Percentiles rank a stretch among this genome's conserved stretches.
Evolutionary conservation across 2,797 vertebrate species (phyloP).

Genomic region (Aplochiton taeniatus): DNA sequence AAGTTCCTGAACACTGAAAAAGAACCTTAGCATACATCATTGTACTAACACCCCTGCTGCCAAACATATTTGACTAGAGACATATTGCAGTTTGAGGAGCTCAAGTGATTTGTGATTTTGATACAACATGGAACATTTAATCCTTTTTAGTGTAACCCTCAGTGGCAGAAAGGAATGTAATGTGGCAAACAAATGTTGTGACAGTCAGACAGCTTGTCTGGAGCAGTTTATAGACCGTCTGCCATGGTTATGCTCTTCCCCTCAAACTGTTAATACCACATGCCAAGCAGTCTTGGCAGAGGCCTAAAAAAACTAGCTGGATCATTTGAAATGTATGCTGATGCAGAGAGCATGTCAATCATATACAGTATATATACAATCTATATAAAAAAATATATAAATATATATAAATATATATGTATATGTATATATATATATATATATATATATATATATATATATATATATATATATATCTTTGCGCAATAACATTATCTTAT

Average conservation of each 20-base stretch:
- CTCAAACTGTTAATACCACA: constrained; percentile 24
- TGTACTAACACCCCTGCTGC: constrained; percentile 56
- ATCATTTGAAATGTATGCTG: too few relatives aligned
- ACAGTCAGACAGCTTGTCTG: constrained; percentile 76
- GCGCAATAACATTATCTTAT: too few relatives aligned
- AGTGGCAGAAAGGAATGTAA: constrained; percentile 74
- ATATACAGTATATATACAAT: too few relatives aligned
- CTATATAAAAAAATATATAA: too few relatives aligned
- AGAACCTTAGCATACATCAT: constrained; percentile 40
- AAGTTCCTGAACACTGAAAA: constrained; percentile 66
- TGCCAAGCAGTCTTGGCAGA: constrained; percentile 12
- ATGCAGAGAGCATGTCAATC: too few relatives aligned
- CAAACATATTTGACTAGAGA: constrained; percentile 67
- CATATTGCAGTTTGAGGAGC: constrained; percentile 62
- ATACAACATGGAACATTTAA: constrained; percentile 60
- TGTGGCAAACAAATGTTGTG: constrained; percentile 83
- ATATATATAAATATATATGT: too few relatives aligned
- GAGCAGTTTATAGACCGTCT: constrained; percentile 71
- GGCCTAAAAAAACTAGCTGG: too few relatives aligned
- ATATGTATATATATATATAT: too few relatives aligned
- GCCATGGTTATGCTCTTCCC: constrained; percentile 53
- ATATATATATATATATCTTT: too few relatives aligned
- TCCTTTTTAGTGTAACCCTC: constrained; percentile 69
- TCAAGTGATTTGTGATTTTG: constrained; percentile 38
- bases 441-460: too few relatives aligned